Evolutionary conservation across 2,888 invertebrate genomes (phyloP).

Genomic region (Hyalella azteca): DNA sequence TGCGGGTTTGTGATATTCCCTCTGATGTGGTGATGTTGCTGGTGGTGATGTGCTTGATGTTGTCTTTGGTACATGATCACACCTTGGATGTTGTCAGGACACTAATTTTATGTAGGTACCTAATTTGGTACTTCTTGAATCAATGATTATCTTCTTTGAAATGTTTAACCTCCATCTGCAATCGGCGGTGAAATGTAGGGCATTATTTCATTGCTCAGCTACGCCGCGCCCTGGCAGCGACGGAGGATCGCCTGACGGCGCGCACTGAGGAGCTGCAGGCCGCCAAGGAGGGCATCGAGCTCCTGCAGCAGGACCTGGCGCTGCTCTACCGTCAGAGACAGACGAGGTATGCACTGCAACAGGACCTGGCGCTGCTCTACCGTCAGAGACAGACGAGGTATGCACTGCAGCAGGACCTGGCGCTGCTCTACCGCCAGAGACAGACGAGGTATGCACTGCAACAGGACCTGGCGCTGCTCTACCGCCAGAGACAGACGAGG

Average conservation of each 20-base stretch:
- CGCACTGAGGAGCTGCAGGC: constrained; percentile 63
- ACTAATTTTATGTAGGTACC: no score
- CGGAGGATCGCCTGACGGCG: constrained; percentile 61
- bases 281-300: constrained; percentile 63
- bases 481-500: constrained; percentile 11
- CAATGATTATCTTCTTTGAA: no score
- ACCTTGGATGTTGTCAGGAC: no score
- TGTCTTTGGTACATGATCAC: no score
- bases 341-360: constrained; percentile 60
- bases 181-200: no score
- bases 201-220: not conserved
- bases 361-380: constrained; percentile 61
- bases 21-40: no score
- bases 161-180: no score
- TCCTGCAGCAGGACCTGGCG: constrained; percentile 63
- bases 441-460: constrained; percentile 60
- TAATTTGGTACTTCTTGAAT: no score
- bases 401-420: constrained; percentile 62
- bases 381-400: constrained; percentile 1
- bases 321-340: constrained; percentile 53
- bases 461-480: constrained; percentile 61
- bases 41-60: no score
- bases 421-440: constrained; percentile 55
- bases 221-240: constrained; percentile 32
- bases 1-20: no score